phyloP scores from a whole-genome alignment of 2,797 vertebrate species.

The Sebastes umbrosus region DNA sequence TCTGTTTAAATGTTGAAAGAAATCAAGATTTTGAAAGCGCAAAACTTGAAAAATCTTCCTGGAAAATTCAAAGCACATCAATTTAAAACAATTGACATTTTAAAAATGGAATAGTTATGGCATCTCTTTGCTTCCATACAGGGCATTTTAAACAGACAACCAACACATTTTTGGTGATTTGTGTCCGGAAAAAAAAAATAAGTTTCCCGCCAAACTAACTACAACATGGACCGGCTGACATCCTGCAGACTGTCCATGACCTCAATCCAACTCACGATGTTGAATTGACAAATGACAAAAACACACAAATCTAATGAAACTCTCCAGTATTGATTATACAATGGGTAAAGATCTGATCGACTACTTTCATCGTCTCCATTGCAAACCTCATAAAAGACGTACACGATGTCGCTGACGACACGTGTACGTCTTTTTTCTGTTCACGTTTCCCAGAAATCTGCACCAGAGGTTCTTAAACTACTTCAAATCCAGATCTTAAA shows the following conservation, averaged over 20 bases:
- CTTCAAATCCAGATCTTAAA: neutral
- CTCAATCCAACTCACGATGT: constrained; percentile 81
- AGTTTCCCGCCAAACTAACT: constrained; percentile 35
- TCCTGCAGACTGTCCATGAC: constrained; percentile 85
- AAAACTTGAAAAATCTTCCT: neutral
- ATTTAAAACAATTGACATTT: neutral
- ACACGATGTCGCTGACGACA: constrained; percentile 53
- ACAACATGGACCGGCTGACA: constrained; percentile 82
- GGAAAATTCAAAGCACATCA: neutral
- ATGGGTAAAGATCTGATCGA: constrained; percentile 59
- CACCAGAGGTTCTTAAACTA: constrained; percentile 56
- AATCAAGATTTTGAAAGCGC: neutral
- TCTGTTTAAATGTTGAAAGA: neutral
- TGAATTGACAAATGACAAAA: constrained; percentile 55
- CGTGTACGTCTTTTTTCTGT: constrained; percentile 70
- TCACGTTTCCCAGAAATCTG: neutral
- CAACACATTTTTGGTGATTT: neutral
- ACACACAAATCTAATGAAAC: constrained; percentile 35
- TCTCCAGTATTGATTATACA: constrained; percentile 73
- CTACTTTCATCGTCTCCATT: constrained; percentile 61
- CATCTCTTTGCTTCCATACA: neutral
- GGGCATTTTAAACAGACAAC: neutral
- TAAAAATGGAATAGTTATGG: neutral
- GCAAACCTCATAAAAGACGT: constrained; percentile 82
- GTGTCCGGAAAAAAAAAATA: too few relatives aligned